Base-by-base conservation (phyloP, 2,888 invertebrate genomes). In the Plusia festucae region DNA sequence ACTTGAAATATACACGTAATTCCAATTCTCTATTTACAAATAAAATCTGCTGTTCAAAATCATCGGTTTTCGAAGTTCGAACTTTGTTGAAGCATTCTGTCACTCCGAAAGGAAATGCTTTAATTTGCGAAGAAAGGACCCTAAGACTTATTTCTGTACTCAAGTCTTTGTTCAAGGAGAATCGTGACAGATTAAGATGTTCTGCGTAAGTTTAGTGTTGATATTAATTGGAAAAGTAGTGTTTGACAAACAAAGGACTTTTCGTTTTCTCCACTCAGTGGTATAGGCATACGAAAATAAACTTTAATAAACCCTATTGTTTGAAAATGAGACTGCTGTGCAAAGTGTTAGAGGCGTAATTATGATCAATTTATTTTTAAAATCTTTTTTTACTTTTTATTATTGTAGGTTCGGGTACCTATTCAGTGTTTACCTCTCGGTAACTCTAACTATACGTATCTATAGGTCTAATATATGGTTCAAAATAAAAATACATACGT, bases 51-150 rank as follows among this genome's bases (percentile, higher is more conserved):
- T n/a, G 9, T 34, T 15, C 46, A 16, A 8, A 59, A 22, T 51
- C 11, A 59, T n/a, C 40, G 46, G 6, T 52, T 20, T 32, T 16
- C 27, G 44, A 51, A 72, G 53, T 53, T 24, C n/a, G n/a, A n/a
- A n/a, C n/a, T n/a, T 57, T 40, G 55, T 56, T 22, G 15, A 20
- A n/a, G 53, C 16, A 27, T 52, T 46, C 40, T 54, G 60, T 30
- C 30, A 34, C 16, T 2, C 18, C 24, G 22, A 63, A 74, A 73
- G 65, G 70, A 75, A 79, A 83, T 82, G 82, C 60, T 63, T 70
- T 73, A 79, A 80, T 80, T 73, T 70, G 54, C 62, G 24, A 67
- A 64, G 63, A 64, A 68, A 55, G 46, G 30, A 34, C 8, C 20
- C 7, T 16, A n/a, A 46, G 24, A 70, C 70, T 78, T 74, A 74